Evolutionary conservation across 2,797 vertebrate genomes (phyloP).

Genomic region (Meda fulgida): DNA sequence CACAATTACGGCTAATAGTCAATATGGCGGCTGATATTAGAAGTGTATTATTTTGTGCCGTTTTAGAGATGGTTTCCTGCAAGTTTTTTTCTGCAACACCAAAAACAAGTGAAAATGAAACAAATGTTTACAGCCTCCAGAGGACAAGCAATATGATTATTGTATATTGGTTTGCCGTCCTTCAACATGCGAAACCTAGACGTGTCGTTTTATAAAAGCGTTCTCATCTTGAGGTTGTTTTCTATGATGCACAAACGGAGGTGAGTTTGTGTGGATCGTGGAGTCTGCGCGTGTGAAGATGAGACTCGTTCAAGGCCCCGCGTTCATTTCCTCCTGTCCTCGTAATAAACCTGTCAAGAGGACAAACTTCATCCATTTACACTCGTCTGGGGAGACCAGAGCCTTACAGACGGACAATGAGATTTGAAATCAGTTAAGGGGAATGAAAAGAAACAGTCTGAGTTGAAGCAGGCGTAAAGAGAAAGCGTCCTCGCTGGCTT

Average conservation of each 20-base stretch:
- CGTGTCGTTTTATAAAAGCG: not conserved
- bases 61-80: not conserved
- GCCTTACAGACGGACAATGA: not conserved
- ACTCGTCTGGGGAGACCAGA: not conserved
- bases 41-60: not conserved
- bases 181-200: rapidly evolving
- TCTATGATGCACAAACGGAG: not conserved
- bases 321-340: slow-evolving; percentile 12
- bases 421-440: not conserved
- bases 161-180: no score
- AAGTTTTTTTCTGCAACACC: not conserved
- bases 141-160: no score
- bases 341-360: slow-evolving; percentile 49
- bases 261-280: no score
- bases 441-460: not conserved
- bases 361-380: slow-evolving; percentile 18
- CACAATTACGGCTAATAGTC: not conserved
- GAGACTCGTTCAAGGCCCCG: slow-evolving; percentile 2
- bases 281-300: no score
- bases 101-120: not conserved
- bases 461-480: not conserved
- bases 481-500: not conserved
- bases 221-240: not conserved
- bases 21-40: not conserved
- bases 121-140: not conserved